Evolutionary conservation across 2,113 vertebrate genomes (phyloP).

Genomic region (Paradoxurus hermaphroditus): DNA sequence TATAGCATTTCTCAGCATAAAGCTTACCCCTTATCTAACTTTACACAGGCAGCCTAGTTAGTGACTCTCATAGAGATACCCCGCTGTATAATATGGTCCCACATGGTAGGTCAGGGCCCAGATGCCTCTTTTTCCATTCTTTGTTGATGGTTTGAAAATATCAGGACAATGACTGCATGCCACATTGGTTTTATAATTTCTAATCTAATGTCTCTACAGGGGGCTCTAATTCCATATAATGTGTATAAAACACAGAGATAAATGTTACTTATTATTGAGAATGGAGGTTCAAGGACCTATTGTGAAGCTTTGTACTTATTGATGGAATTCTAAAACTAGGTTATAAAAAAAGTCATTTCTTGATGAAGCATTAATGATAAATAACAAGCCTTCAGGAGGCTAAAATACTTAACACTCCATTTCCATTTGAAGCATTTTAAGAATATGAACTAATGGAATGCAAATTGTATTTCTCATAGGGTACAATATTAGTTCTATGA

Average conservation of each 20-base stretch:
- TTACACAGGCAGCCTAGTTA: conserved; percentile 72
- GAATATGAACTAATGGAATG: conserved; percentile 27
- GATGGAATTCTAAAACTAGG: conserved; percentile 53
- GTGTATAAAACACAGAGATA: conserved; percentile 78
- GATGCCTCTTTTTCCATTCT: conserved; percentile 68
- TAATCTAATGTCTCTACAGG: conserved; percentile 77
- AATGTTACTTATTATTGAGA: conserved; percentile 75
- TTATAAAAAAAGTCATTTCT: conserved; percentile 45
- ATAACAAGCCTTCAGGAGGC: not conserved
- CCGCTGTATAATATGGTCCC: conserved; percentile 59
- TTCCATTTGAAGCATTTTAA: conserved; percentile 30
- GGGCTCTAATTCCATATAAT: conserved; percentile 70
- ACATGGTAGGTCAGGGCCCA: conserved; percentile 56
- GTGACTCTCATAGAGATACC: conserved; percentile 48
- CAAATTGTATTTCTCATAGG: conserved; percentile 42
- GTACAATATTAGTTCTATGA: not conserved
- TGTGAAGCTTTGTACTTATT: conserved; percentile 63
- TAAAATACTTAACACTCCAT: conserved; percentile 33
- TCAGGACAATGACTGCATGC: conserved; percentile 72
- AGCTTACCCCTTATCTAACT: conserved; percentile 78
- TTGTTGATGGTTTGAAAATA: conserved; percentile 72
- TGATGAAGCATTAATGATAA: conserved; percentile 55
- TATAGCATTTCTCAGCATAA: conserved; percentile 74
- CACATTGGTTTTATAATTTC: conserved; percentile 79
- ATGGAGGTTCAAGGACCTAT: conserved; percentile 51